Evolutionary conservation across 2,888 invertebrate genomes (phyloP).

Genomic region (Slavum lentiscoides): DNA sequence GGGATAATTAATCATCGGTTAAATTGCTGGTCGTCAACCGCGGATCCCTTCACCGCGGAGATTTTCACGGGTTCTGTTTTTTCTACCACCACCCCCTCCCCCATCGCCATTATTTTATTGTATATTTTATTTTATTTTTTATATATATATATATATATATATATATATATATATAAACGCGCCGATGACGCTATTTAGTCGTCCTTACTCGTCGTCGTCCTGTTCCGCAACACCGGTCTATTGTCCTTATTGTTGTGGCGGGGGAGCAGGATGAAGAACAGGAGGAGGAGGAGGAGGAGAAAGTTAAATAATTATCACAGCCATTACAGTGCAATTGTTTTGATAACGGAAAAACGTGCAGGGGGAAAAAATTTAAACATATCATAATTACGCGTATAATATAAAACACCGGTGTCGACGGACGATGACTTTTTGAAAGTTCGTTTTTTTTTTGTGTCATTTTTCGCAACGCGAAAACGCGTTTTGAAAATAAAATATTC

Average conservation of each 20-base stretch:
- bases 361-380: neutral
- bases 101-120: no score
- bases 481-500: no score
- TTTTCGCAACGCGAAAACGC: no score
- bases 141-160: neutral
- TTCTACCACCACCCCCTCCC: neutral
- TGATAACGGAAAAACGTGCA: constrained; percentile 21
- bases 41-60: neutral
- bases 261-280: no score
- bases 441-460: no score
- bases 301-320: constrained; percentile 37
- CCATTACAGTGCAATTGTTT: constrained; percentile 49
- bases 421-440: neutral
- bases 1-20: constrained; percentile 52
- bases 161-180: neutral
- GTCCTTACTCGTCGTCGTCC: neutral
- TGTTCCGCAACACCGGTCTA: neutral
- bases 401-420: constrained; percentile 12
- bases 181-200: constrained; percentile 37
- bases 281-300: no score
- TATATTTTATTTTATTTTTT: constrained; percentile 6
- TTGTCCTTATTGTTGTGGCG: constrained; percentile 31
- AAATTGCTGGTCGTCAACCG: constrained; percentile 49
- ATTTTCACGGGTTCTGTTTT: constrained; percentile 11
- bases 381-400: constrained; percentile 5